A percentile compares a stretch with the other conserved stretches of the same genome.
Conservation (phyloP, 2,113 vertebrate genomes). For the Pavo muticus region DNA sequence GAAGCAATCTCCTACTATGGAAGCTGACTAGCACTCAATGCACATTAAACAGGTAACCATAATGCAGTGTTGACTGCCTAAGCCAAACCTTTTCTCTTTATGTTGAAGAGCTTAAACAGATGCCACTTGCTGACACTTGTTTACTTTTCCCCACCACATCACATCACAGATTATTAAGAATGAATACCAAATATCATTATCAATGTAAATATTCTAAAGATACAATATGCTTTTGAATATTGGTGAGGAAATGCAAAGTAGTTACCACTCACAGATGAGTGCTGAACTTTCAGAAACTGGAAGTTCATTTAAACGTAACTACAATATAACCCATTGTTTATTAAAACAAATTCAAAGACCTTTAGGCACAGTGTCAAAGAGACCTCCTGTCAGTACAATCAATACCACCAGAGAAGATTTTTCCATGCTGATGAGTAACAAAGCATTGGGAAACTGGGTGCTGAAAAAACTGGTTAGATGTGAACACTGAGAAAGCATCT, state of each 20-base stretch:
- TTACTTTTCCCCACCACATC: not conserved
- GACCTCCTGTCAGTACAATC: not conserved
- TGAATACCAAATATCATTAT: not conserved
- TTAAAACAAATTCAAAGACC: not conserved
- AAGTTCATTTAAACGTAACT: not conserved
- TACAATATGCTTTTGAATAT: not conserved
- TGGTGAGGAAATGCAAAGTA: not conserved
- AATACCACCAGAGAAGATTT: not conserved
- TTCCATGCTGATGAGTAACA: not conserved
- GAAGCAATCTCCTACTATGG: not conserved
- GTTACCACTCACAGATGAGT: not conserved
- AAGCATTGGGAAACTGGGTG: not conserved
- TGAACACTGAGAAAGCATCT: not conserved
- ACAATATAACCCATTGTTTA: not conserved
- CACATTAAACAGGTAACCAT: not conserved
- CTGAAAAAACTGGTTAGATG: not conserved
- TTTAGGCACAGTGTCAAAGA: not conserved
- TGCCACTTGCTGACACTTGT: not conserved
- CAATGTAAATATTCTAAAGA: not conserved
- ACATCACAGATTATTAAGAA: not conserved
- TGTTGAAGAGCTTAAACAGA: fast-evolving
- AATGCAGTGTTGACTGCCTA: not conserved
- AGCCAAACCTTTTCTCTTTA: not conserved
- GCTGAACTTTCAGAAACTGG: not conserved
- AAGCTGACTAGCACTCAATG: not conserved